A percentile compares a stretch with the other conserved stretches of the same genome.
These are phyloP conservation scores for Labrus mixtus DNA, from an alignment of 2,113 vertebrate species.

Conservation along the genomic window DNA sequence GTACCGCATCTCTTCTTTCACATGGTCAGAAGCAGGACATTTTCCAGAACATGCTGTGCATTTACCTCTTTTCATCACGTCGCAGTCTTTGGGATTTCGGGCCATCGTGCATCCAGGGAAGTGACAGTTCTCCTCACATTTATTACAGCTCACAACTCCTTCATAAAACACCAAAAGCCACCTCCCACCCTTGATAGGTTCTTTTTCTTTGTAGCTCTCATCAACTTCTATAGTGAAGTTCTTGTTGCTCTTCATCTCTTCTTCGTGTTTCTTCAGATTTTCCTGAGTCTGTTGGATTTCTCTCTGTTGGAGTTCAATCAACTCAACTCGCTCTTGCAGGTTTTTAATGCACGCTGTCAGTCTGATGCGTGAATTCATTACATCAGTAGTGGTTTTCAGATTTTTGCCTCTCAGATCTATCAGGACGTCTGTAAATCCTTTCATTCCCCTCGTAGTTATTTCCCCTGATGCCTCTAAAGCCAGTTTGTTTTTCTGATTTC, in stretches of 20 bases:
- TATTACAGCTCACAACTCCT: constrained; percentile 12
- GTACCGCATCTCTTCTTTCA: no score
- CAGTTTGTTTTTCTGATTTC: no score
- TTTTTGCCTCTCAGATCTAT: no score
- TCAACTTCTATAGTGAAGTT: not conserved
- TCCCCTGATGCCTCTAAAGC: no score
- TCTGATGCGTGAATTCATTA: not conserved
- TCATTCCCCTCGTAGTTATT: no score
- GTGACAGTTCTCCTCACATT: constrained; percentile 36
- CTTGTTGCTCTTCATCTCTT: not conserved
- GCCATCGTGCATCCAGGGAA: not conserved
- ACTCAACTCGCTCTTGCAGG: no score
- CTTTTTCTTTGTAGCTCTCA: constrained; percentile 6
- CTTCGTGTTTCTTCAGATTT: not conserved
- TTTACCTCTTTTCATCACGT: no score
- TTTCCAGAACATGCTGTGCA: no score
- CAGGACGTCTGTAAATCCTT: no score
- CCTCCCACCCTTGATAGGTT: not conserved
- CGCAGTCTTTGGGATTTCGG: no score
- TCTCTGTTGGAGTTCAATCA: not conserved
- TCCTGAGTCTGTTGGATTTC: not conserved
- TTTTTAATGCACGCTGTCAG: not conserved
- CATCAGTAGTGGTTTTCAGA: no score
- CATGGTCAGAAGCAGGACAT: no score
- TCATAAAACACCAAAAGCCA: not conserved